Conservation (phyloP, 2,797 vertebrate species). For the Sphaeramia orbicularis region DNA sequence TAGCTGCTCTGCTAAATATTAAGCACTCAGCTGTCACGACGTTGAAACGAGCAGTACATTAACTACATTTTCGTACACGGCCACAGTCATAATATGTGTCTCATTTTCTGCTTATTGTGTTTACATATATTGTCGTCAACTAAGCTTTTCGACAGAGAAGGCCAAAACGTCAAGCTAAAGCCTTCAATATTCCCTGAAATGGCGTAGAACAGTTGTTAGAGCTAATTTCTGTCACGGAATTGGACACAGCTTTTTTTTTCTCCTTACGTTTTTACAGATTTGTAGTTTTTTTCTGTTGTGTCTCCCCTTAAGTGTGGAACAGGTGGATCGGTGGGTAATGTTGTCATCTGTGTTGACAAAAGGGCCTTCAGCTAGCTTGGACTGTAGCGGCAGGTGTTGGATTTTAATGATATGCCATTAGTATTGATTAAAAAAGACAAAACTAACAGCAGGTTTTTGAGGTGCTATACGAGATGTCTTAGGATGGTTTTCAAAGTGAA, state of each 20-base stretch:
- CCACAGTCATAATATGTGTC: accelerated
- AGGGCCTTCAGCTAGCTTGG: conserved; percentile 31
- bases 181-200: conserved; percentile 59
- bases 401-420: conserved; percentile 2
- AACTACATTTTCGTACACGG: accelerated
- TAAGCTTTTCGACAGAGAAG: conserved; percentile 28
- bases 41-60: neutral
- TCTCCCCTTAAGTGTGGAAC: neutral
- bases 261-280: neutral
- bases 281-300: neutral
- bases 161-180: conserved; percentile 50
- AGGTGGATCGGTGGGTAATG: neutral
- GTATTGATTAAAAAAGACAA: conserved; percentile 1
- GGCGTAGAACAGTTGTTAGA: conserved; percentile 59
- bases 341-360: conserved; percentile 27
- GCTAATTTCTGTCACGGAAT: neutral
- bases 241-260: neutral
- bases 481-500: neutral
- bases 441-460: neutral
- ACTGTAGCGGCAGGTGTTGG: conserved; percentile 41
- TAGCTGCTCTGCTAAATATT: conserved; percentile 26
- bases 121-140: neutral
- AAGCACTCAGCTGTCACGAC: conserved; percentile 34
- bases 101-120: accelerated
- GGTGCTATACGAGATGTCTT: neutral